phyloP scores from a whole-genome alignment of 2,113 vertebrate genomes.

The Phaethon lepturus region DNA sequence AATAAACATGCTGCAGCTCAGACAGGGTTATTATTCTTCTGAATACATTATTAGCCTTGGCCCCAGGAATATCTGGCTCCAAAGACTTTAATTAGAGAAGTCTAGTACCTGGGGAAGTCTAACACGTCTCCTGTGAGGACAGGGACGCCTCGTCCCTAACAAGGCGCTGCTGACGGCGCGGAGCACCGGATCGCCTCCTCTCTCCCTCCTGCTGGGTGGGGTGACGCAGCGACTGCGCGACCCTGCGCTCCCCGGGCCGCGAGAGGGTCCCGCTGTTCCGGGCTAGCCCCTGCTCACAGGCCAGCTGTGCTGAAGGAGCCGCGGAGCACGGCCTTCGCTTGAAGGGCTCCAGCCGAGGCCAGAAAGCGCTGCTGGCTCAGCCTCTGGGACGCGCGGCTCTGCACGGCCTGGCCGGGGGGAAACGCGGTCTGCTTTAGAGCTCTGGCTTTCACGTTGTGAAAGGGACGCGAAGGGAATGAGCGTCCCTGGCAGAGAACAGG shows the following conservation, averaged over 20 bases:
- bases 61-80: slow-evolving; percentile 54
- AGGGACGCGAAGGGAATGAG: background rate
- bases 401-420: background rate
- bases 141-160: background rate
- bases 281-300: background rate
- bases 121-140: background rate
- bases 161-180: background rate
- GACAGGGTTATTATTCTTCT: slow-evolving; percentile 57
- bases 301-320: background rate
- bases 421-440: rapidly evolving
- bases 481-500: background rate
- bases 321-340: rapidly evolving
- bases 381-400: background rate
- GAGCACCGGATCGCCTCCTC: background rate
- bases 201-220: background rate
- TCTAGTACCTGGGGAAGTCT: slow-evolving; percentile 58
- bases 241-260: rapidly evolving
- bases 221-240: rapidly evolving
- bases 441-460: background rate
- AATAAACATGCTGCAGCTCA: slow-evolving; percentile 23
- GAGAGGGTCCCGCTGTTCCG: rapidly evolving
- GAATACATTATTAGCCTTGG: slow-evolving; percentile 66
- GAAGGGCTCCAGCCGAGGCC: rapidly evolving
- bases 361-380: rapidly evolving
- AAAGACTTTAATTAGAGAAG: slow-evolving; percentile 76